Conservation (phyloP, 2,113 vertebrate genomes). For the Micromys minutus region DNA sequence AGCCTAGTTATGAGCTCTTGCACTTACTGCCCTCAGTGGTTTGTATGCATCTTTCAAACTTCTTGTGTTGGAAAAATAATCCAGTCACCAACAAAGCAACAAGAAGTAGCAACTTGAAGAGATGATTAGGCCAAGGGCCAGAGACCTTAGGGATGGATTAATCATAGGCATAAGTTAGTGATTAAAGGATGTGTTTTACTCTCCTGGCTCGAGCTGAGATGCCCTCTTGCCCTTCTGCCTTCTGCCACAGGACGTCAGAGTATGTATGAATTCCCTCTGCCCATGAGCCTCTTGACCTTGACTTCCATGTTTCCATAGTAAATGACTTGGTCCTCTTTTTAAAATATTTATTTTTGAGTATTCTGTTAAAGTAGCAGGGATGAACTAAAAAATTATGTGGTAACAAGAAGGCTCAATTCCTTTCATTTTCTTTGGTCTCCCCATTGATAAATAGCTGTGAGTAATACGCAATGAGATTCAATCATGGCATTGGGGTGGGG, state of each 20-base stretch:
- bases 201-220: background rate
- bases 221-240: background rate
- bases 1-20: background rate
- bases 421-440: background rate
- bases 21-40: background rate
- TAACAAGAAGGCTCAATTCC: background rate
- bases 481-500: background rate
- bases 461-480: conserved; percentile 9
- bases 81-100: background rate
- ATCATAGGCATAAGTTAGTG: background rate
- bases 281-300: background rate
- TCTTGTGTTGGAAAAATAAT: background rate
- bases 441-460: background rate
- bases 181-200: background rate
- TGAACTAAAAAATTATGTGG: background rate
- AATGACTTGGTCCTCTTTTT: background rate
- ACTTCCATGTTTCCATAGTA: background rate
- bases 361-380: background rate
- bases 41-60: background rate
- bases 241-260: background rate
- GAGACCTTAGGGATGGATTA: background rate
- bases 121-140: background rate
- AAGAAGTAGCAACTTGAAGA: background rate
- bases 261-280: background rate
- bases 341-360: background rate